Evolutionary conservation across 2,888 invertebrate species (phyloP).

Genomic region (Stenurella melanura): DNA sequence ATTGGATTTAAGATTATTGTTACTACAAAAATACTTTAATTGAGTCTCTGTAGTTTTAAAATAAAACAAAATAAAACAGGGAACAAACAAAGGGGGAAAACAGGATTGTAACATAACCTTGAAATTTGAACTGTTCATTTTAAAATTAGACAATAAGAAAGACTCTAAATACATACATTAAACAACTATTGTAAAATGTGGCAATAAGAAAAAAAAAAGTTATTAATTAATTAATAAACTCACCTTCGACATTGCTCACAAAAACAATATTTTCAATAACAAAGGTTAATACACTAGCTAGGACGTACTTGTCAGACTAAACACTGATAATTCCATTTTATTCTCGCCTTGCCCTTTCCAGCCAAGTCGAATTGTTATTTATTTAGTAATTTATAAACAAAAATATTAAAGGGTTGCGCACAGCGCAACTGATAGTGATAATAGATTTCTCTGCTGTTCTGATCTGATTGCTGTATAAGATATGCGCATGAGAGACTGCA

Average conservation of each 20-base stretch:
- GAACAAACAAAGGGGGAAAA: constrained; percentile 24
- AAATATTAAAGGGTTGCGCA: constrained; percentile 49
- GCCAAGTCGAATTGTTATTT: constrained; percentile 24
- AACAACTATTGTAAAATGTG: neutral
- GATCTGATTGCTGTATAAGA: constrained; percentile 14
- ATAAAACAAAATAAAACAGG: constrained; percentile 13
- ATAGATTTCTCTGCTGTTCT: constrained; percentile 45
- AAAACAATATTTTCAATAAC: constrained; percentile 17
- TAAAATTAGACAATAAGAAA: neutral
- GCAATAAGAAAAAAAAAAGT: neutral
- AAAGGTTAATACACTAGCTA: constrained; percentile 29
- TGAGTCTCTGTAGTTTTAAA: neutral
- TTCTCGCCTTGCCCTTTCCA: neutral
- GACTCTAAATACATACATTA: neutral
- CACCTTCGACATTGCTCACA: constrained; percentile 38
- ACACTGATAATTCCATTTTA: constrained; percentile 35
- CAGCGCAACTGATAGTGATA: constrained; percentile 47
- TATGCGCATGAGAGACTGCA: constrained; percentile 12
- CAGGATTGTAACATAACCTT: constrained; percentile 44
- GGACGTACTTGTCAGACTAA: neutral
- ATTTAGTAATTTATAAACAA: constrained; percentile 23
- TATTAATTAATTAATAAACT: constrained; percentile 21
- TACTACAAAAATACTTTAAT: neutral
- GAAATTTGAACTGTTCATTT: constrained; percentile 31
- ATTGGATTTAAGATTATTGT: neutral